Percentiles rank a stretch among this genome's conserved stretches.
phyloP scores from a whole-genome alignment of 2,797 vertebrate genomes.

The Mycteria americana region DNA sequence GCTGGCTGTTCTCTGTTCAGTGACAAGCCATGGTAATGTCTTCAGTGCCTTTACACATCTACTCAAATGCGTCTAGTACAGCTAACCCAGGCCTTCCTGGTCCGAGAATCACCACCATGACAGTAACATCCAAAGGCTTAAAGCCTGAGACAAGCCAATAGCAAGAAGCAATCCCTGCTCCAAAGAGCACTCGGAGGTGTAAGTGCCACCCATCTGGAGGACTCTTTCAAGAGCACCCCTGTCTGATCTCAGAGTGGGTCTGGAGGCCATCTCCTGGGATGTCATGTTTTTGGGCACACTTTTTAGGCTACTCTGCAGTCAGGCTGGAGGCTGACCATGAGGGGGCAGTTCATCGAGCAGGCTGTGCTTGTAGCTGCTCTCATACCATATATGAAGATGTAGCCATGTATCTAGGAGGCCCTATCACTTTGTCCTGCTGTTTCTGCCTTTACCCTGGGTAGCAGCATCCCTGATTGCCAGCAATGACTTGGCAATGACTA shows the following conservation, averaged over 20 bases:
- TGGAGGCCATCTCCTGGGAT: background rate
- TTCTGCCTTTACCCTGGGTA: background rate
- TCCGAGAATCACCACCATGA: background rate
- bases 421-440: background rate
- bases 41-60: background rate
- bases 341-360: background rate
- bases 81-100: background rate
- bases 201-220: background rate
- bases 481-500: background rate
- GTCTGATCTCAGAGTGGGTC: background rate
- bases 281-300: accelerated
- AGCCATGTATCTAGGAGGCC: background rate
- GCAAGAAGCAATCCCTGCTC: background rate
- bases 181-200: background rate
- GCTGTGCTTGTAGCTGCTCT: background rate
- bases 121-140: background rate
- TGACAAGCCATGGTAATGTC: background rate
- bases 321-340: background rate
- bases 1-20: too few relatives aligned
- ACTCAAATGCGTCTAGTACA: background rate
- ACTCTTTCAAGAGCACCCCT: background rate
- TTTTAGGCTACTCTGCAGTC: background rate
- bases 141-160: background rate
- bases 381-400: background rate
- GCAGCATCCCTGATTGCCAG: background rate